Conservation (phyloP, 2,113 vertebrate genomes). For the Bungarus multicinctus region DNA sequence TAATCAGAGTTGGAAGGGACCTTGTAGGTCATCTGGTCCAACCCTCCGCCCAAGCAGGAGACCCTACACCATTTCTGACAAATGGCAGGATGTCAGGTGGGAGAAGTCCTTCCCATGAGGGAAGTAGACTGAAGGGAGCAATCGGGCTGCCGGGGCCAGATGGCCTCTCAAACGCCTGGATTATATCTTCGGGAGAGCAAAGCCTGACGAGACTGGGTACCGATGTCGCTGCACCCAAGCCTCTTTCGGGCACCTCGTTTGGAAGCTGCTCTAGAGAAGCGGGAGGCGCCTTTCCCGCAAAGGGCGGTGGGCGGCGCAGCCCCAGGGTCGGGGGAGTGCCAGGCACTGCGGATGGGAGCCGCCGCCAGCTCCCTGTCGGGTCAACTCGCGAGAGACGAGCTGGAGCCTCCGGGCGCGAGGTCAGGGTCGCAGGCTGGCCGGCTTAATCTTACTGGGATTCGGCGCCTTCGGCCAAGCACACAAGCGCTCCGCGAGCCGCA, state of each 20-base stretch:
- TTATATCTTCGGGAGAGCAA: not conserved
- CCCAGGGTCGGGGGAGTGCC: not conserved
- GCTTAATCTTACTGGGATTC: not conserved
- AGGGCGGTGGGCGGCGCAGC: not conserved
- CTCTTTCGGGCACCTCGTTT: not conserved
- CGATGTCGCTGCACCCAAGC: not conserved
- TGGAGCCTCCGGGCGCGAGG: not conserved
- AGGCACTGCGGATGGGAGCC: not conserved
- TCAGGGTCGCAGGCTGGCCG: not conserved
- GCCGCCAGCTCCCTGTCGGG: not conserved
- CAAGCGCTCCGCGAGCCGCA: not conserved
- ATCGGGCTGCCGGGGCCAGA: not conserved
- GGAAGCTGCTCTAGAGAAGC: not conserved
- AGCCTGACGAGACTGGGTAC: not conserved
- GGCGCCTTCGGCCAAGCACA: not conserved
- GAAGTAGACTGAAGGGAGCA: not conserved
- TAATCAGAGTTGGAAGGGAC: no score
- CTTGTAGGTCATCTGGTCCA: no score
- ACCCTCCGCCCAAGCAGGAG: no score
- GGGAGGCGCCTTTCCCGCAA: not conserved
- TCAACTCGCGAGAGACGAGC: not conserved
- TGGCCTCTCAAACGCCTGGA: not conserved
- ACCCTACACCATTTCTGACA: no score
- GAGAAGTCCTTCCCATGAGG: not conserved
- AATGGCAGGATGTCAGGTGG: no score